Evolutionary conservation across 1,140 invertebrate species (phyloP), one percentile per base, ranked within the genome.

Genomic region (Drosophila punjabiensis): DNA sequence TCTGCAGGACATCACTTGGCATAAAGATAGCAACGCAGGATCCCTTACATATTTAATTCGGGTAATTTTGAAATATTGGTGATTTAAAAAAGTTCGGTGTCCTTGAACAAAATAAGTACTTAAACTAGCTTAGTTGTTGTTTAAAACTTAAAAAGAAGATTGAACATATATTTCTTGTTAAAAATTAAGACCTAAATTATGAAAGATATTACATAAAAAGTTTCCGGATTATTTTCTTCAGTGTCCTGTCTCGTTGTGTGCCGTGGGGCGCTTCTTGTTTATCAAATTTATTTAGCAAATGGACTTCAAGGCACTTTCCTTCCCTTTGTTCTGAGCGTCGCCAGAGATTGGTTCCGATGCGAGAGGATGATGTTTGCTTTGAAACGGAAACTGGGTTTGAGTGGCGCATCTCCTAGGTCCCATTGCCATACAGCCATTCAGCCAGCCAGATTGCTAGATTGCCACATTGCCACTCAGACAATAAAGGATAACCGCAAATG

Each of bases 231-330:
- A 14, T 32, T 68, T 68, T 32, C n/a, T 8, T 11, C n/a, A 67
- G 71, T 67, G 62, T 45, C 33, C 55, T 50, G 20, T 32, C 39
- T 32, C 30, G 24, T 9, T 41, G n/a, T 24, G 35, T 61, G 53
- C 70, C 37, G 24, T n/a, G n/a, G 67, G 53, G 28, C 43, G 18
- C 65, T 43, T 30, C 43, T 73, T 74, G 76, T 65, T 79, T 79
- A 70, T 79, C 76, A 79, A 79, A 78, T 79, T 79, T 79, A 79
- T 79, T 79, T 79, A 79, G 58, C 76, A 79, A 79, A 79, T 79
- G 76, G 76, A 79, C 66, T 64, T 70, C 66, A 70, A 79, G 71
- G 76, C 76, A 70, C 43, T 79, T 79, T 79, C 24, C 76, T 53
- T 64, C 32, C 59, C 66, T 79, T 79, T 79, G 76, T 79, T 71